Evolutionary conservation across 2,113 vertebrate genomes (phyloP).

Genomic region (Puntigrus tetrazona): DNA sequence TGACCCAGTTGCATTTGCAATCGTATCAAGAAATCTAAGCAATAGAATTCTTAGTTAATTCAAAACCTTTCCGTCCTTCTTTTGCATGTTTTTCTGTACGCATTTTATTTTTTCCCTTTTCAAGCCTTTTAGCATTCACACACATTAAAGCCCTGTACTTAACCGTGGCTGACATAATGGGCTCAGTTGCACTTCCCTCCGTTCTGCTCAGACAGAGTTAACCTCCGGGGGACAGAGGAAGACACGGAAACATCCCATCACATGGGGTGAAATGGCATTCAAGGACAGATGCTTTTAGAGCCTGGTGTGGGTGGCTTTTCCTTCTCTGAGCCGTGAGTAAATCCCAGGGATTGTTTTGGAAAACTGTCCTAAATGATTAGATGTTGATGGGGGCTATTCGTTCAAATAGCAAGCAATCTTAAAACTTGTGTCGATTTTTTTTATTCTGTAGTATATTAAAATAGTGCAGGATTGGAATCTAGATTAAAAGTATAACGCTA

Average conservation of each 20-base stretch:
- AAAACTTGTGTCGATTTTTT: background rate
- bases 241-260: background rate
- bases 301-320: background rate
- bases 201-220: background rate
- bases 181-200: slow-evolving; percentile 60
- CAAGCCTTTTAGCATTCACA: background rate
- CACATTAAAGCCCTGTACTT: background rate
- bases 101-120: background rate
- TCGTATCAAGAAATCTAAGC: background rate
- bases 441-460: too few species aligned
- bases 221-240: background rate
- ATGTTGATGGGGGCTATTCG: background rate
- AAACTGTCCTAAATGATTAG: background rate
- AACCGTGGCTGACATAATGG: slow-evolving; percentile 71
- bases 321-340: background rate
- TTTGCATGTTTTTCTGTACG: background rate
- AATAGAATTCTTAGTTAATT: background rate
- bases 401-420: background rate
- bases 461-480: too few species aligned
- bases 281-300: background rate
- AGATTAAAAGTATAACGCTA: background rate
- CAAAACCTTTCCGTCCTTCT: background rate
- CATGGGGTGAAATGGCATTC: background rate
- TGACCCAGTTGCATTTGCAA: background rate
- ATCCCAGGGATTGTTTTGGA: slow-evolving; percentile 3